Conservation (phyloP, 2,113 vertebrate genomes). For the Podocnemis expansa region DNA sequence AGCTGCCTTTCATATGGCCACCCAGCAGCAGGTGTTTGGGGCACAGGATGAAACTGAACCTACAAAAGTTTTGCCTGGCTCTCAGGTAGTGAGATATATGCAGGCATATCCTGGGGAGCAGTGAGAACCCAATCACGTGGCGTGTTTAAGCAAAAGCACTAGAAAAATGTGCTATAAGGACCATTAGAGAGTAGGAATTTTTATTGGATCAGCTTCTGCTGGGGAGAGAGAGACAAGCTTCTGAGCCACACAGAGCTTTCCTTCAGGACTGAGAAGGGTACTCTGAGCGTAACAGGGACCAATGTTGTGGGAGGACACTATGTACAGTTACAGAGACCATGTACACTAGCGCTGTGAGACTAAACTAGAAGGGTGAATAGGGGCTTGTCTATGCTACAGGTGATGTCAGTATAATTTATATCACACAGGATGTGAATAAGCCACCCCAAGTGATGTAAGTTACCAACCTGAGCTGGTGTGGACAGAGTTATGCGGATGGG, state of each 20-base stretch:
- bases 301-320: neutral
- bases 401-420: neutral
- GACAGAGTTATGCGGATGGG: accelerated
- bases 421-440: neutral
- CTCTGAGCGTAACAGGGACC: neutral
- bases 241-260: neutral
- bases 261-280: neutral
- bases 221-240: neutral
- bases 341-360: neutral
- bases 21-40: neutral
- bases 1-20: neutral
- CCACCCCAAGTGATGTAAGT: neutral
- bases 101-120: neutral
- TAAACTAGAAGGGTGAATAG: neutral
- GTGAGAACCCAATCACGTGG: neutral
- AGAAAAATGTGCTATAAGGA: neutral
- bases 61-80: neutral
- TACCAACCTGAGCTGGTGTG: accelerated
- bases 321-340: neutral
- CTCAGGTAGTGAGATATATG: neutral
- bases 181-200: neutral
- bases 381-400: neutral
- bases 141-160: neutral
- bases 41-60: neutral
- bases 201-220: neutral